Percentiles rank a stretch among this genome's conserved stretches.
Evolutionary conservation across 2,797 vertebrate genomes (phyloP).

Genomic region (Anabacerthia variegaticeps): DNA sequence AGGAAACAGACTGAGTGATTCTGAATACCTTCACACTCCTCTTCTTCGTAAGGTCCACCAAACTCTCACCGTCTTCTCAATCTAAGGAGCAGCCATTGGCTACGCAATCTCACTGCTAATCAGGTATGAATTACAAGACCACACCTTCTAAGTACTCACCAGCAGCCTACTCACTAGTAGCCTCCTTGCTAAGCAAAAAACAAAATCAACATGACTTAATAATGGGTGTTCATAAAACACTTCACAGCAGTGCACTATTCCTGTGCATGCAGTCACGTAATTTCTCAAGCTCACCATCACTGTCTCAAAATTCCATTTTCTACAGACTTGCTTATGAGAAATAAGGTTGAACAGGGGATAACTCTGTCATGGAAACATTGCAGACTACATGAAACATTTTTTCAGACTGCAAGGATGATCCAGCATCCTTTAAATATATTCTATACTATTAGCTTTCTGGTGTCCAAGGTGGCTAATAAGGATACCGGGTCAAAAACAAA

Average conservation of each 20-base stretch:
- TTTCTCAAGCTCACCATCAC: neutral
- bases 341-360: neutral
- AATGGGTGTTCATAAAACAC: neutral
- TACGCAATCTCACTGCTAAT: neutral
- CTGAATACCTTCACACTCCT: neutral
- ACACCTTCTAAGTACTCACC: neutral
- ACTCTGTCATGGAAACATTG: neutral
- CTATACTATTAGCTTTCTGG: neutral
- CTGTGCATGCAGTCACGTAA: neutral
- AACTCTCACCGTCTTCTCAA: accelerated
- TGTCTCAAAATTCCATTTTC: neutral
- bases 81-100: neutral
- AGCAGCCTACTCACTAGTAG: neutral
- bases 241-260: neutral
- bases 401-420: neutral
- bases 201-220: neutral
- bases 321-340: neutral
- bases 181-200: neutral
- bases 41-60: neutral
- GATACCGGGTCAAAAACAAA: neutral
- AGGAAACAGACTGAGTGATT: neutral
- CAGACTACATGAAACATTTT: neutral
- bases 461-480: neutral
- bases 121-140: neutral
- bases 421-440: neutral